These are phyloP conservation scores for Megathymus violae DNA, from an alignment of 1,140 invertebrate genomes.

Conservation along the genomic window DNA sequence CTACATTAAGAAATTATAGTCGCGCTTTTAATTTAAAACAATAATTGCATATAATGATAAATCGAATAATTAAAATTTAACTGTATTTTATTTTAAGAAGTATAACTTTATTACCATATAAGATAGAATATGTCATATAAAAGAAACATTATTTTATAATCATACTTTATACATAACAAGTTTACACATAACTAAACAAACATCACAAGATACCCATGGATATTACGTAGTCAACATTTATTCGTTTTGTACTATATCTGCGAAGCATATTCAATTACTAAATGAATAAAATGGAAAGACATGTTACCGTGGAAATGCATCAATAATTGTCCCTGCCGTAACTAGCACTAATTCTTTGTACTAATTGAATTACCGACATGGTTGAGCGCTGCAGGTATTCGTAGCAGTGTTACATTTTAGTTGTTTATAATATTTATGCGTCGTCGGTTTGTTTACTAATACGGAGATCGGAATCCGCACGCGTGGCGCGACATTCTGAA, in stretches of 20 bases:
- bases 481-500: conserved; percentile 75
- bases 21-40: too few relatives aligned
- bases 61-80: too few relatives aligned
- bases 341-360: conserved; percentile 59
- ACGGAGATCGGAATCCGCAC: conserved; percentile 71
- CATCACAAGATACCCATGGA: not conserved
- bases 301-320: conserved; percentile 28
- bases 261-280: conserved; percentile 8
- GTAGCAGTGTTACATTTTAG: conserved; percentile 19
- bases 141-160: too few relatives aligned
- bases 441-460: conserved; percentile 77
- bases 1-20: too few relatives aligned
- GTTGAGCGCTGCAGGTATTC: conserved; percentile 34
- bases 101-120: too few relatives aligned
- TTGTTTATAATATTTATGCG: conserved; percentile 33
- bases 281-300: conserved; percentile 24
- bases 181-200: not conserved
- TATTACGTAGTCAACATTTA: not conserved
- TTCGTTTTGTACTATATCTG: conserved; percentile 1
- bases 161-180: too few relatives aligned
- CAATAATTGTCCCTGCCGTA: conserved; percentile 24
- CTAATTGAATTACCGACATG: conserved; percentile 70
- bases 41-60: too few relatives aligned
- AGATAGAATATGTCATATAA: too few relatives aligned
- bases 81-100: too few relatives aligned